Conservation (phyloP, 2,113 vertebrate species). For the Noturus placidus region DNA sequence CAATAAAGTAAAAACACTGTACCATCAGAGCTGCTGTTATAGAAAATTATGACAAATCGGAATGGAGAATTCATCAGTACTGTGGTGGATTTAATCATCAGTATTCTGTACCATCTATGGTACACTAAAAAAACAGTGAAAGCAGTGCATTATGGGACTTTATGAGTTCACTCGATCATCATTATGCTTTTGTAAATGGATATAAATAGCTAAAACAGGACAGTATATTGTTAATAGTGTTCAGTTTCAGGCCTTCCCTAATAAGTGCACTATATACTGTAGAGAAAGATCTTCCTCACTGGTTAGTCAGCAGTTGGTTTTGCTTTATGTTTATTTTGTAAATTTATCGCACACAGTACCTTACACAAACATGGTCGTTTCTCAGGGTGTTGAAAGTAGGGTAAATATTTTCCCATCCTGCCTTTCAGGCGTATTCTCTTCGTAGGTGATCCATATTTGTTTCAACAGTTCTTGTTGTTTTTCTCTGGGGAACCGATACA, state of each 20-base stretch:
- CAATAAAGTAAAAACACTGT: too few relatives aligned
- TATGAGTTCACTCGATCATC: background rate
- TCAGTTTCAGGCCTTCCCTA: background rate
- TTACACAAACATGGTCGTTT: background rate
- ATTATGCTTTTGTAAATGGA: background rate
- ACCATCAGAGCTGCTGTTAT: too few relatives aligned
- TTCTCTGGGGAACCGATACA: background rate
- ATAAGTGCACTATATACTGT: background rate
- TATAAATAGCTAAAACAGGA: background rate
- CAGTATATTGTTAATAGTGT: background rate
- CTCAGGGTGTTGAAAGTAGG: conserved; percentile 10
- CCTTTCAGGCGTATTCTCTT: background rate
- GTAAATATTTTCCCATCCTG: conserved; percentile 3
- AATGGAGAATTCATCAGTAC: too few relatives aligned
- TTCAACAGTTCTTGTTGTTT: background rate
- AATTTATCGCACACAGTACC: background rate
- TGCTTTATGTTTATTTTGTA: background rate
- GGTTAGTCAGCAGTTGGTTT: background rate
- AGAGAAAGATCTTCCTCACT: background rate
- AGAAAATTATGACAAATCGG: too few relatives aligned
- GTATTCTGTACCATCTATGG: background rate
- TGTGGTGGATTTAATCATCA: too few relatives aligned
- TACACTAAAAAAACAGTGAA: background rate
- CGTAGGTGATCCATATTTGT: background rate
- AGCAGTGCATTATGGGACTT: background rate